phyloP scores from a whole-genome alignment of 2,797 vertebrate genomes.

The Danio jaintianensis region DNA sequence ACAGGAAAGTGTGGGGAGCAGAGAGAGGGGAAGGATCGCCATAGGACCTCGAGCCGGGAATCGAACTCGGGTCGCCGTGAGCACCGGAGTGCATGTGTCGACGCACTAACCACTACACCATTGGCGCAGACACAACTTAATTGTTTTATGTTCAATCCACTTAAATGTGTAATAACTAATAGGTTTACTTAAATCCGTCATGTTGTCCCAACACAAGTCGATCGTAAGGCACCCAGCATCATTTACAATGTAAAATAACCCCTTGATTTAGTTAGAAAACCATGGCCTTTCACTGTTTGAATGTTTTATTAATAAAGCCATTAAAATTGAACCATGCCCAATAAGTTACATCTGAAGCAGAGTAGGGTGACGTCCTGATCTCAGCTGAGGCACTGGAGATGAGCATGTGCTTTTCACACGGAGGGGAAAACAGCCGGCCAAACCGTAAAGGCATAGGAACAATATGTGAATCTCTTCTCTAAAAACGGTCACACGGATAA shows the following conservation, averaged over 20 bases:
- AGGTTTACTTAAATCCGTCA: no score
- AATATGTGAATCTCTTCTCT: slow-evolving; percentile 12
- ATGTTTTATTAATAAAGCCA: slow-evolving; percentile 84
- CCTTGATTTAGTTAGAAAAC: background rate
- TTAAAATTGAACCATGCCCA: slow-evolving; percentile 85
- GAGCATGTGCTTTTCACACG: slow-evolving; percentile 77
- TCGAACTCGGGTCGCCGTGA: no score
- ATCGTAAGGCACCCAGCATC: no score
- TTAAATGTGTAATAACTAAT: no score
- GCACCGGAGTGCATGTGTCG: no score
- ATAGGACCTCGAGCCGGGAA: no score
- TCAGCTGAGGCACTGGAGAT: slow-evolving; percentile 79
- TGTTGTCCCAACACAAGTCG: no score
- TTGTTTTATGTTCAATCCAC: no score
- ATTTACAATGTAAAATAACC: background rate
- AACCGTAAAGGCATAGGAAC: slow-evolving; percentile 30
- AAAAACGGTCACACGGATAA: slow-evolving; percentile 35
- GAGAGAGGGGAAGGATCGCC: no score
- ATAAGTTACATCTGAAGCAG: slow-evolving; percentile 81
- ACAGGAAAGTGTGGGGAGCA: no score
- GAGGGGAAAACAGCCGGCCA: slow-evolving; percentile 50
- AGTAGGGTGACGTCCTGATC: slow-evolving; percentile 77
- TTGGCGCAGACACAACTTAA: no score
- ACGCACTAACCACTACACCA: no score
- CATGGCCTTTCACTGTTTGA: slow-evolving; percentile 67